Percentiles rank a stretch among this genome's conserved stretches.
phyloP scores from a whole-genome alignment of 2,113 vertebrate species.

The Castor canadensis region DNA sequence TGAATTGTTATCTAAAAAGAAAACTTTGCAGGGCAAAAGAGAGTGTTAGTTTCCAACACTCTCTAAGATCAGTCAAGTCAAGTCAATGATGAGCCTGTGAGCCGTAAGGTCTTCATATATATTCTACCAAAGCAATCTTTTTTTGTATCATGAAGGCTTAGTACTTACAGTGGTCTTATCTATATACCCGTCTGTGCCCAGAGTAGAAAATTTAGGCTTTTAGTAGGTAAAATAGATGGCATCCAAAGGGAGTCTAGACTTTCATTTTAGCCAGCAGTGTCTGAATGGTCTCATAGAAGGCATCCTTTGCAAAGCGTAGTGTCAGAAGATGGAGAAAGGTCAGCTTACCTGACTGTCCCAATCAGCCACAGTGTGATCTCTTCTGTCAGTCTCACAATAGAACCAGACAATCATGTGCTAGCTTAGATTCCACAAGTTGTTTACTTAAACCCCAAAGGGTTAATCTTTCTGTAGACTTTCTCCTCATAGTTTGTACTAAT shows the following conservation, averaged over 20 bases:
- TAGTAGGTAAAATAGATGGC: background rate
- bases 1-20: slow-evolving; percentile 28
- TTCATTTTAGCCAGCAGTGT: background rate
- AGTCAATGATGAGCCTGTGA: background rate
- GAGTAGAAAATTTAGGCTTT: background rate
- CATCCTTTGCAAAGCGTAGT: background rate
- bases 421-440: background rate
- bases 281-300: background rate
- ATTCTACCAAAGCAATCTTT: background rate
- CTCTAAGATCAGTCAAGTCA: background rate
- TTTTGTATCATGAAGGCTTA: background rate
- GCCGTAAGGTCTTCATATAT: background rate
- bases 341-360: background rate
- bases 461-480: slow-evolving; percentile 16
- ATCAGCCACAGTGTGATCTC: background rate
- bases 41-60: background rate
- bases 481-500: background rate
- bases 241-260: background rate
- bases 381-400: background rate
- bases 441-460: background rate
- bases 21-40: background rate
- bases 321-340: background rate
- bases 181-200: background rate
- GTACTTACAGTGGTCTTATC: background rate
- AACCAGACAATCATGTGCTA: background rate